Percentiles rank a stretch among this genome's conserved stretches.
phyloP scores from a whole-genome alignment of 2,888 invertebrate species.

The Eristalis pertinax region DNA sequence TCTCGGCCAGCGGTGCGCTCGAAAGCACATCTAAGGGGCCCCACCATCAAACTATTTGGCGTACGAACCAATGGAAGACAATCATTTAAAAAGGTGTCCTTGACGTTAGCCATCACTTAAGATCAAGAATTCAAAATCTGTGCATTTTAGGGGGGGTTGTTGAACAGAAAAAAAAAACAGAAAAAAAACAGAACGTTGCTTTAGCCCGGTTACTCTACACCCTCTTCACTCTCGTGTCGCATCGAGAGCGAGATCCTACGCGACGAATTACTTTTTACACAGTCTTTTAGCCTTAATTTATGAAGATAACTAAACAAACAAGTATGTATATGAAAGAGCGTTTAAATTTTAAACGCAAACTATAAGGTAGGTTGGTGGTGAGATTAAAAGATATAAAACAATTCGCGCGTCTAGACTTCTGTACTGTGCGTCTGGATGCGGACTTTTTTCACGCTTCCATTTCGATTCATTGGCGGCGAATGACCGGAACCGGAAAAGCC shows the following conservation, averaged over 20 bases:
- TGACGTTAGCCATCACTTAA: background rate
- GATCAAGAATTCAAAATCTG: constrained; percentile 1
- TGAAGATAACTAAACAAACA: background rate
- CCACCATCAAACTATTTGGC: background rate
- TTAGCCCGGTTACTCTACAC: constrained; percentile 56
- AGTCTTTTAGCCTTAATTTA: constrained; percentile 64
- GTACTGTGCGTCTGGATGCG: constrained; percentile 96
- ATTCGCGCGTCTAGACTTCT: constrained; percentile 85
- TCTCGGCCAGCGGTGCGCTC: background rate
- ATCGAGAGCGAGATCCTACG: constrained; percentile 51
- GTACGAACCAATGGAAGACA: constrained; percentile 60
- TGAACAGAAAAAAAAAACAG: background rate
- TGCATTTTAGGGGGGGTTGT: background rate
- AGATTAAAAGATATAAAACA: constrained; percentile 45
- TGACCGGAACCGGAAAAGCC: constrained; percentile 87
- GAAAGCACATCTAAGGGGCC: background rate
- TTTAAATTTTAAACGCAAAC: constrained; percentile 63
- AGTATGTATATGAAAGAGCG: constrained; percentile 29
- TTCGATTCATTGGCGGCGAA: constrained; percentile 91
- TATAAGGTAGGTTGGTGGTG: constrained; percentile 71
- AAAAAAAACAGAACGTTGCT: constrained; percentile 55
- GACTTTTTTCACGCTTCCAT: constrained; percentile 94
- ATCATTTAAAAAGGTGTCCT: constrained; percentile 15
- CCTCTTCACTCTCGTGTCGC: constrained; percentile 22
- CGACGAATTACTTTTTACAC: constrained; percentile 69